Conservation (phyloP, 2,888 invertebrate genomes). For the Lampropteryx suffumata region DNA sequence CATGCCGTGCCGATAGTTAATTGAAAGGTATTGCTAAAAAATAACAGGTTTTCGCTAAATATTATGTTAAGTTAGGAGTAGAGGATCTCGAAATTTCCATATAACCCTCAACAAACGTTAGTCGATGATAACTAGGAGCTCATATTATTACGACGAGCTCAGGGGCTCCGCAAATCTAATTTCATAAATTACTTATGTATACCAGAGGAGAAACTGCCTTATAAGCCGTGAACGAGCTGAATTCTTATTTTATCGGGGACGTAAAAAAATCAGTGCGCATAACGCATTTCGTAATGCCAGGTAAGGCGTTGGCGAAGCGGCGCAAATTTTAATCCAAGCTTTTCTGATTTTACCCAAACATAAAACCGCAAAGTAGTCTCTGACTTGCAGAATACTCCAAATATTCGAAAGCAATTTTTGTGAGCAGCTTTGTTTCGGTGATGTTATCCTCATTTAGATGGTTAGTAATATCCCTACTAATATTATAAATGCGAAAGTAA, state of each 20-base stretch:
- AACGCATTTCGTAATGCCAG: conserved; percentile 46
- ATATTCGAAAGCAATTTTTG: conserved; percentile 18
- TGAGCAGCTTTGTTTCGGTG: conserved; percentile 9
- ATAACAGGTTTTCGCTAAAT: conserved; percentile 30
- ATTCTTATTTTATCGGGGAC: conserved; percentile 43
- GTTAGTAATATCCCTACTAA: no score
- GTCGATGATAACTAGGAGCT: conserved; percentile 23
- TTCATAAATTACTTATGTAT: conserved; percentile 47
- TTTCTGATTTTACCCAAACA: conserved; percentile 14
- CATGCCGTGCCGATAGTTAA: conserved; percentile 41
- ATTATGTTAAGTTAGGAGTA: conserved; percentile 23
- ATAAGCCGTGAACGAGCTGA: conserved; percentile 40
- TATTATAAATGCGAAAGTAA: no score
- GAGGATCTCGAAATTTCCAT: conserved; percentile 16
- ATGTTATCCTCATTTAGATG: neutral
- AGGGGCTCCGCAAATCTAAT: conserved; percentile 42
- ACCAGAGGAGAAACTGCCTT: conserved; percentile 33
- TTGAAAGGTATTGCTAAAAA: conserved; percentile 50
- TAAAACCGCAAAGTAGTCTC: conserved; percentile 17
- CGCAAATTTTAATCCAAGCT: conserved; percentile 46
- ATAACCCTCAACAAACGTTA: conserved; percentile 14
- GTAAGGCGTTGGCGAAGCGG: conserved; percentile 37
- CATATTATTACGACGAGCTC: conserved; percentile 35
- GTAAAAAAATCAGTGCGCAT: conserved; percentile 45
- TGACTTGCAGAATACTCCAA: conserved; percentile 19